A percentile compares a stretch with the other conserved stretches of the same genome.
These are phyloP conservation scores for Epizoanthus rinbou DNA, from an alignment of 92 coral and sea anemone species.

Conservation along the genomic window DNA sequence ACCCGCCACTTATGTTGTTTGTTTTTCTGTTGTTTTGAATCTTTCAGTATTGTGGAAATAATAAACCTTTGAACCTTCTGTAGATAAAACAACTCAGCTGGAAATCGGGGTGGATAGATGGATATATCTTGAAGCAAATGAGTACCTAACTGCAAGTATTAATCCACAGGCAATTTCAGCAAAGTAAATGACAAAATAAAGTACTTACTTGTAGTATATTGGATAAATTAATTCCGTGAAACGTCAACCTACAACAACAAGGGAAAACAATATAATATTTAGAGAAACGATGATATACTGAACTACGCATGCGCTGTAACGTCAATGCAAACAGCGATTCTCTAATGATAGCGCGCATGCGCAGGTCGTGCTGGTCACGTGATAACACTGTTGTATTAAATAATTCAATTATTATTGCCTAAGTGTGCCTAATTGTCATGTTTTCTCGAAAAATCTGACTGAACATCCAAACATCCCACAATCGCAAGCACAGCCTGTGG, in stretches of 20 bases:
- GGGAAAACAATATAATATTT: neutral
- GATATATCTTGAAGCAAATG: too few relatives aligned
- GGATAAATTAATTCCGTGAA: slow-evolving; percentile 87
- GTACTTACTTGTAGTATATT: slow-evolving; percentile 85
- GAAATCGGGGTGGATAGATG: neutral
- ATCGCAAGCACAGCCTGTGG: too few relatives aligned
- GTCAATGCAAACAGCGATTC: neutral
- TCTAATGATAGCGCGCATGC: too few relatives aligned
- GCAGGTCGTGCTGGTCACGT: too few relatives aligned
- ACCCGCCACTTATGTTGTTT: too few relatives aligned
- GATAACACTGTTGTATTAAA: too few relatives aligned
- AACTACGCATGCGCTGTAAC: slow-evolving; percentile 77
- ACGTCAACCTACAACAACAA: slow-evolving; percentile 68
- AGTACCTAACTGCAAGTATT: neutral
- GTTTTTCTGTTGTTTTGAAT: too few relatives aligned
- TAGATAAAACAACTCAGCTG: neutral
- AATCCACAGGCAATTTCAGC: neutral
- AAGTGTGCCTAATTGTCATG: too few relatives aligned
- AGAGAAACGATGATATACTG: neutral
- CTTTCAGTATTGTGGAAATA: too few relatives aligned
- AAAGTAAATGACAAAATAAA: neutral
- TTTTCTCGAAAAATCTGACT: too few relatives aligned
- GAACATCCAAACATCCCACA: slow-evolving; percentile 13
- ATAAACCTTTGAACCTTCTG: too few relatives aligned
- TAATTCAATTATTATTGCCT: too few relatives aligned